Percentiles rank a stretch among this genome's conserved stretches.
phyloP scores from a whole-genome alignment of 2,797 vertebrate genomes.

The Phalloptychus januarius region DNA sequence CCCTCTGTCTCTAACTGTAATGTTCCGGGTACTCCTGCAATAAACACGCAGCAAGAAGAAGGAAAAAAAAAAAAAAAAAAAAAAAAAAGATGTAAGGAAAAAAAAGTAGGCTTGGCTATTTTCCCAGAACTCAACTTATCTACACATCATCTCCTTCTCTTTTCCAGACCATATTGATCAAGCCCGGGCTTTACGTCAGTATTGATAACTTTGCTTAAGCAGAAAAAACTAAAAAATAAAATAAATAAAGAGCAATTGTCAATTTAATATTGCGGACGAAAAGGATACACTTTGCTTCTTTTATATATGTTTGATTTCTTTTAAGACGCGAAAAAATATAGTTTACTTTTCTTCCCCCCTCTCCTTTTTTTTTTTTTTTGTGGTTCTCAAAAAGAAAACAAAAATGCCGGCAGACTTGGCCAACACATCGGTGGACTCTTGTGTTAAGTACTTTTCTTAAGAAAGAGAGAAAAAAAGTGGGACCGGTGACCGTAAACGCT shows the following conservation, averaged over 20 bases:
- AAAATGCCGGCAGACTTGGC: slow-evolving; percentile 63
- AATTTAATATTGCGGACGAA: slow-evolving; percentile 78
- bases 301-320: neutral
- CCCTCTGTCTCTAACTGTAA: slow-evolving; percentile 27
- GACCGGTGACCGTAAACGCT: slow-evolving; percentile 72
- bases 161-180: slow-evolving; percentile 85
- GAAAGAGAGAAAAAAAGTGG: slow-evolving; percentile 51
- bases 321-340: slow-evolving; percentile 31
- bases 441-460: slow-evolving; percentile 66
- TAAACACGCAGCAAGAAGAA: slow-evolving; percentile 33
- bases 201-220: slow-evolving; percentile 89
- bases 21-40: slow-evolving; percentile 27
- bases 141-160: slow-evolving; percentile 74
- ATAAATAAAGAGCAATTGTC: slow-evolving; percentile 83
- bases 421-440: slow-evolving; percentile 61
- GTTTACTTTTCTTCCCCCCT: slow-evolving; percentile 17
- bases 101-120: slow-evolving; percentile 69
- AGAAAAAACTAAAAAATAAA: slow-evolving; percentile 79
- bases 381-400: slow-evolving; percentile 7
- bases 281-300: slow-evolving; percentile 65
- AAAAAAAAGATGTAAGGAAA: neutral
- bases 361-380: neutral
- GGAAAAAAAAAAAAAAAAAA: slow-evolving; percentile 13
- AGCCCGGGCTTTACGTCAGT: slow-evolving; percentile 85
- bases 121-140: slow-evolving; percentile 72